Percentiles rank a stretch among this genome's conserved stretches.
Evolutionary conservation across 2,888 invertebrate species (phyloP).

Genomic region (Epiblema foenella): DNA sequence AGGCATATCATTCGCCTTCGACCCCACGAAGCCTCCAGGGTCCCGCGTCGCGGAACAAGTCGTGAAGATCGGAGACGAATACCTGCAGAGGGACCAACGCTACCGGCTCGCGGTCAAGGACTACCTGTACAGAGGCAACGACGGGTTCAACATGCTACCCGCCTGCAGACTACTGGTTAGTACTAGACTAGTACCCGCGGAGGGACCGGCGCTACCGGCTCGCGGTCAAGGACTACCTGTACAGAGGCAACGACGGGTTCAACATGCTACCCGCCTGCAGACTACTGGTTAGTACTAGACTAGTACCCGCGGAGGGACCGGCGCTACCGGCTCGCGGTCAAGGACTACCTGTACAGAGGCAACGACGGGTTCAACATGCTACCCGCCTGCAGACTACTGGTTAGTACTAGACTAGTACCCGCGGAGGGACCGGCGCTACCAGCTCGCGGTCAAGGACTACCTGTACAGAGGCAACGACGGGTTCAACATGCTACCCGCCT

Average conservation of each 20-base stretch:
- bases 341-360: slow-evolving; percentile 91
- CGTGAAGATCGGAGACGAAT: slow-evolving; percentile 94
- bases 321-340: slow-evolving; percentile 91
- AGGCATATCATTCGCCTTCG: slow-evolving; percentile 91
- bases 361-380: slow-evolving; percentile 95
- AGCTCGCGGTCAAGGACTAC: slow-evolving; percentile 93
- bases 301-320: slow-evolving; percentile 90
- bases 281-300: slow-evolving; percentile 84
- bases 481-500: slow-evolving; percentile 90
- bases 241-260: slow-evolving; percentile 94
- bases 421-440: slow-evolving; percentile 88
- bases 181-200: slow-evolving; percentile 89
- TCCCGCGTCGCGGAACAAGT: slow-evolving; percentile 88
- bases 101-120: slow-evolving; percentile 93
- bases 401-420: slow-evolving; percentile 90
- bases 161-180: slow-evolving; percentile 90
- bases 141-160: slow-evolving; percentile 93
- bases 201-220: slow-evolving; percentile 89
- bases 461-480: slow-evolving; percentile 93
- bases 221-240: slow-evolving; percentile 93
- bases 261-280: slow-evolving; percentile 90
- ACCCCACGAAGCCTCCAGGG: slow-evolving; percentile 88
- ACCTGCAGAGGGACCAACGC: slow-evolving; percentile 87
- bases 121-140: slow-evolving; percentile 92
- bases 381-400: slow-evolving; percentile 89